phyloP scores from a whole-genome alignment of 1,140 invertebrate genomes.

The Nephila pilipes region DNA sequence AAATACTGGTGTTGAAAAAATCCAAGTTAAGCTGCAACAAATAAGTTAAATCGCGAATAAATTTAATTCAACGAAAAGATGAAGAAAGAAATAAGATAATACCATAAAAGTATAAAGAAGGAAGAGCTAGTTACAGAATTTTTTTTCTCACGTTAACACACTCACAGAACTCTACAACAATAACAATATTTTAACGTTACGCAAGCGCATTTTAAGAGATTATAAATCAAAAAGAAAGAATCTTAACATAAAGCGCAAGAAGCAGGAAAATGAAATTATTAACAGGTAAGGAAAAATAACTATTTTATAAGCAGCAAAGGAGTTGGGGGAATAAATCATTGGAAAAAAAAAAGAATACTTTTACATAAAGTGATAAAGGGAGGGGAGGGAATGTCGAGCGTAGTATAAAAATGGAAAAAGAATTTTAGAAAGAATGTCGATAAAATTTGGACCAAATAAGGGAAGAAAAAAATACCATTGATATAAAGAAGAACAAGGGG shows the following conservation, averaged over 20 bases:
- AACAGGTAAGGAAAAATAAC: neutral
- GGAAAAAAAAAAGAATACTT: neutral
- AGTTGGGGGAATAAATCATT: neutral
- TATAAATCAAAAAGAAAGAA: conserved; percentile 23
- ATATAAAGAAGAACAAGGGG: too few relatives aligned
- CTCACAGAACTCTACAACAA: too few relatives aligned
- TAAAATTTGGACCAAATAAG: conserved; percentile 66
- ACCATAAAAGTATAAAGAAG: too few relatives aligned
- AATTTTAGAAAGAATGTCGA: conserved; percentile 53
- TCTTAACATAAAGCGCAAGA: conserved; percentile 39
- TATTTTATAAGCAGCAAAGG: neutral
- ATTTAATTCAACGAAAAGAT: conserved; percentile 14
- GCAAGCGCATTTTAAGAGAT: conserved; percentile 26
- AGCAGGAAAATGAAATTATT: conserved; percentile 55
- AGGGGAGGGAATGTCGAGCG: neutral
- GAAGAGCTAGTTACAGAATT: too few relatives aligned
- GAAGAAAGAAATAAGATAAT: neutral
- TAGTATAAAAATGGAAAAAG: neutral
- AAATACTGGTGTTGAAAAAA: neutral
- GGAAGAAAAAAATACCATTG: neutral
- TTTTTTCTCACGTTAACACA: too few relatives aligned
- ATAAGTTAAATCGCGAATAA: neutral
- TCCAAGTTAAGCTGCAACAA: neutral
- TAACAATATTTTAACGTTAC: neutral
- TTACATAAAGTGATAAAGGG: conserved; percentile 9